Percentiles rank a stretch among this genome's conserved stretches.
Conservation (phyloP, 2,888 invertebrate species). For the Clunio marinus region DNA sequence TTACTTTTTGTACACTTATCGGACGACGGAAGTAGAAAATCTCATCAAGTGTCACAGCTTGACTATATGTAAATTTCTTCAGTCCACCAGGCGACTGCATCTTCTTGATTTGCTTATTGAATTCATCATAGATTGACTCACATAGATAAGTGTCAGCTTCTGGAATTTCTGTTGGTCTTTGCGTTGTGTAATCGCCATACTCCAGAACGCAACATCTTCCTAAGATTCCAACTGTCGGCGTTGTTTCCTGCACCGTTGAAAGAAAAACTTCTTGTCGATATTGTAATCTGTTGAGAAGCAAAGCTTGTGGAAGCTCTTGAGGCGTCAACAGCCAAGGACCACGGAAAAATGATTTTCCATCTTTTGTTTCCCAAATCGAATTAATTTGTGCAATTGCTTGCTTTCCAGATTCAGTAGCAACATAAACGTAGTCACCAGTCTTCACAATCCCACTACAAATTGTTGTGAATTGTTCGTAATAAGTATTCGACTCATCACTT, state of each 20-base stretch:
- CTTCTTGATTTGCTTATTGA: slow-evolving; percentile 71
- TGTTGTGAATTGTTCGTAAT: slow-evolving; percentile 90
- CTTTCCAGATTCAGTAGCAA: slow-evolving; percentile 83
- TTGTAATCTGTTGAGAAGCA: slow-evolving; percentile 65
- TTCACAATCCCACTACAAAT: slow-evolving; percentile 77
- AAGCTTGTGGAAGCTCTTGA: slow-evolving; percentile 74
- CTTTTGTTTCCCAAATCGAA: slow-evolving; percentile 87
- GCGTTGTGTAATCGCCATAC: slow-evolving; percentile 81
- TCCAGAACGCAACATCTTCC: slow-evolving; percentile 89
- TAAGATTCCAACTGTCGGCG: slow-evolving; percentile 84
- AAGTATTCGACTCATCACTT: slow-evolving; percentile 72
- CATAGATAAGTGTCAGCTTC: slow-evolving; percentile 92
- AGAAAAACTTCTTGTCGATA: slow-evolving; percentile 92
- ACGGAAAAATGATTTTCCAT: slow-evolving; percentile 84
- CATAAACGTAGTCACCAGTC: slow-evolving; percentile 92
- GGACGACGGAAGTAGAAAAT: slow-evolving; percentile 72
- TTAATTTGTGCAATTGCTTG: slow-evolving; percentile 92
- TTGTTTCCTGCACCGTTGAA: slow-evolving; percentile 86
- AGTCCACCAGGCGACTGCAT: slow-evolving; percentile 63
- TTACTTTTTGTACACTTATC: slow-evolving; percentile 61
- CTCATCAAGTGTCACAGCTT: slow-evolving; percentile 89
- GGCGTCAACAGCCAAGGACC: slow-evolving; percentile 92
- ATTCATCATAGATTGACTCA: slow-evolving; percentile 86
- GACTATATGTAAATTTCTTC: slow-evolving; percentile 75
- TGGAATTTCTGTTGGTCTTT: slow-evolving; percentile 89